Conservation (phyloP, 1,140 invertebrate species). For the Drosophila guanche region DNA sequence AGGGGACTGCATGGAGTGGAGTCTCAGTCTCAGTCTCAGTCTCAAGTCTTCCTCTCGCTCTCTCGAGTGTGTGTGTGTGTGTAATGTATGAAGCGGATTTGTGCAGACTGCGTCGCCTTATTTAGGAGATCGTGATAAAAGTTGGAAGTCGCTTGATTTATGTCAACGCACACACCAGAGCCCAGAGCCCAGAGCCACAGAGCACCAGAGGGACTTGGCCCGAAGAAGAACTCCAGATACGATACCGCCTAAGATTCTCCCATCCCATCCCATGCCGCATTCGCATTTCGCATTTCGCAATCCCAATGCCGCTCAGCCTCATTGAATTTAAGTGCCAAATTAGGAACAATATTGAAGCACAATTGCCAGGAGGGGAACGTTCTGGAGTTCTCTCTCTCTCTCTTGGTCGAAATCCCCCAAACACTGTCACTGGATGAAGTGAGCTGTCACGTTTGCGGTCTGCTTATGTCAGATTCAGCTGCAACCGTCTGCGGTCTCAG, state of each 20-base stretch:
- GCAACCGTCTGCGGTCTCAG: conserved; percentile 55
- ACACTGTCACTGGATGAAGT: conserved; percentile 73
- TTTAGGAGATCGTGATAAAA: conserved; percentile 84
- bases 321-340: conserved; percentile 73
- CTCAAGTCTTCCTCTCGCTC: background rate
- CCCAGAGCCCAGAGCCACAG: background rate
- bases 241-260: conserved; percentile 2
- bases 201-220: conserved; percentile 19
- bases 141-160: conserved; percentile 83
- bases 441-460: conserved; percentile 82
- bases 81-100: conserved; percentile 78
- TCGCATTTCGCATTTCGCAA: too few species aligned
- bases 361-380: conserved; percentile 46
- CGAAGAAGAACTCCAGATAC: conserved; percentile 8
- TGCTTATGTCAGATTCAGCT: conserved; percentile 76
- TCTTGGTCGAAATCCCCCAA: conserved; percentile 13
- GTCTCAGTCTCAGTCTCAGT: too few species aligned
- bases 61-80: conserved; percentile 26
- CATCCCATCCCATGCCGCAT: background rate
- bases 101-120: conserved; percentile 75
- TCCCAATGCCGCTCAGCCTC: conserved; percentile 21
- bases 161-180: conserved; percentile 66
- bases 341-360: conserved; percentile 75
- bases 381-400: background rate
- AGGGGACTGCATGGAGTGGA: conserved; percentile 10